These are phyloP conservation scores for Pachyrhynchus sulphureomaculatus DNA, from an alignment of 1,140 invertebrate genomes.

Conservation along the genomic window DNA sequence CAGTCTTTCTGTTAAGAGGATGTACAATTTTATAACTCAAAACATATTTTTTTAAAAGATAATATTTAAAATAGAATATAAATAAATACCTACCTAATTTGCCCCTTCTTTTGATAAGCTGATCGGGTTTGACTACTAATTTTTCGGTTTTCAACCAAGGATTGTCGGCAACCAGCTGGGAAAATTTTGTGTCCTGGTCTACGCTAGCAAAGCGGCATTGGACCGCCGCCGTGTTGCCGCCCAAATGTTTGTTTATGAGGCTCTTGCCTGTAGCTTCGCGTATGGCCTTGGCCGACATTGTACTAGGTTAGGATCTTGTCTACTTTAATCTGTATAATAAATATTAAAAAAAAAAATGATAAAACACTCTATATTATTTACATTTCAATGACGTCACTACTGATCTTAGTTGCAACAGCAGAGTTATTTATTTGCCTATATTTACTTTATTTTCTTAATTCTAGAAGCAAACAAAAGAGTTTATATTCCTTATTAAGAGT, in stretches of 20 bases:
- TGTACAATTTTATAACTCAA: too few relatives aligned
- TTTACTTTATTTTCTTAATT: too few relatives aligned
- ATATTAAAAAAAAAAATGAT: neutral
- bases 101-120: slow-evolving; percentile 96
- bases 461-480: too few relatives aligned
- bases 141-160: slow-evolving; percentile 84
- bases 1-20: too few relatives aligned
- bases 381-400: too few relatives aligned
- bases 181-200: slow-evolving; percentile 78
- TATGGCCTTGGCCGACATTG: slow-evolving; percentile 98
- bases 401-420: too few relatives aligned
- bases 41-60: too few relatives aligned
- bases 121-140: slow-evolving; percentile 97
- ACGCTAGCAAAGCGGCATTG: slow-evolving; percentile 83
- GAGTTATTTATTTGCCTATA: too few relatives aligned
- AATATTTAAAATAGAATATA: too few relatives aligned
- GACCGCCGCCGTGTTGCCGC: slow-evolving; percentile 64
- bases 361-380: neutral
- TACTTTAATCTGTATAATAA: neutral
- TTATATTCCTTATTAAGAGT: too few relatives aligned
- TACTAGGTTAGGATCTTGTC: neutral
- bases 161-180: slow-evolving; percentile 70
- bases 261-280: slow-evolving; percentile 94
- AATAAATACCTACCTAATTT: slow-evolving; percentile 72
- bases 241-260: slow-evolving; percentile 85